Conservation (phyloP, 2,113 vertebrate genomes). For the Prinia subflava region DNA sequence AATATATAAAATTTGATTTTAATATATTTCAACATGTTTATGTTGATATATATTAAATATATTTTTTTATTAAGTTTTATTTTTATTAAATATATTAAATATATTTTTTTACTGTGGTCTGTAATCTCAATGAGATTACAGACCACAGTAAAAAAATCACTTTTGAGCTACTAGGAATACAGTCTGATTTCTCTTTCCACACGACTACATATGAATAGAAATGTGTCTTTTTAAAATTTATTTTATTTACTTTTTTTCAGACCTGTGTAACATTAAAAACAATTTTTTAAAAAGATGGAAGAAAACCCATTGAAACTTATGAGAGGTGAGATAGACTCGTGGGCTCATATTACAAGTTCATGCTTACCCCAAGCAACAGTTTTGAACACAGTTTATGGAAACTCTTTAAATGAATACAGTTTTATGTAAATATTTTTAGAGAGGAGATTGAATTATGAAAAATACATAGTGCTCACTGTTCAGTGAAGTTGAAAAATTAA, state of each 20-base stretch:
- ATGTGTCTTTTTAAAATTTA: not conserved
- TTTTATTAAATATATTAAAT: no score
- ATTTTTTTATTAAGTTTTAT: no score
- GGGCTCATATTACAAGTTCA: not conserved
- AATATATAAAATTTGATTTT: not conserved
- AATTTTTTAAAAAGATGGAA: not conserved
- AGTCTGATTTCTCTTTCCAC: not conserved
- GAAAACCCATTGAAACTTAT: not conserved
- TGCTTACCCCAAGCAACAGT: not conserved
- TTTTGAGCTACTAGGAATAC: not conserved
- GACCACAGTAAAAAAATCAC: not conserved
- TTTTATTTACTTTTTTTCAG: not conserved
- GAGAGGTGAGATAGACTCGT: not conserved
- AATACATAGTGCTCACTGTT: not conserved
- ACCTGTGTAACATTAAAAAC: not conserved
- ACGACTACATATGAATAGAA: not conserved
- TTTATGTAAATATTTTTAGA: not conserved
- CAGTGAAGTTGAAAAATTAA: not conserved
- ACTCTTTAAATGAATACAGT: fast-evolving
- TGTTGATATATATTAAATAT: no score
- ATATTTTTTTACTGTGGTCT: no score
- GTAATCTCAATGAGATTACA: not conserved
- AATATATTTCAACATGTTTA: not conserved
- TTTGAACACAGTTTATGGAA: not conserved
- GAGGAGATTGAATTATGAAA: not conserved